phyloP scores from a whole-genome alignment of 2,888 invertebrate species.

The Noctua janthina region DNA sequence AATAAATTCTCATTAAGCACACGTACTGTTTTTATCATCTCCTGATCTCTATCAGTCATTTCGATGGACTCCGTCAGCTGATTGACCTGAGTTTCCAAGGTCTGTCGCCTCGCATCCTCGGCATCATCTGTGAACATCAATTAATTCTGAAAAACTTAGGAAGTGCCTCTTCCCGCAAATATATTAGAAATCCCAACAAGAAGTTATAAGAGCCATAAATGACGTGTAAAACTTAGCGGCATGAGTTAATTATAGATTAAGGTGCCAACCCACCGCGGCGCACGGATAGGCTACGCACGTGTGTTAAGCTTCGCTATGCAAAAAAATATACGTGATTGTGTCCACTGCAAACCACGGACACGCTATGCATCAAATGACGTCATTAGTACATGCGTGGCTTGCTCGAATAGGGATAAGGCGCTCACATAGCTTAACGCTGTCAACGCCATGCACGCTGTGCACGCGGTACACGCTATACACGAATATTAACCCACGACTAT shows the following conservation, averaged over 20 bases:
- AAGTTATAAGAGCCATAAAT: not conserved
- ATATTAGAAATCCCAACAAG: not conserved
- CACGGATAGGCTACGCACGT: no score
- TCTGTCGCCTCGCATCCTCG: constrained; percentile 88
- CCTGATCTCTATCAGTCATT: constrained; percentile 91
- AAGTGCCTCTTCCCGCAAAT: not conserved
- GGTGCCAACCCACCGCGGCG: no score
- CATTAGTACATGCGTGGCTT: no score
- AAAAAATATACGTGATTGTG: no score
- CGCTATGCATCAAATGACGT: no score
- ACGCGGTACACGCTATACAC: no score
- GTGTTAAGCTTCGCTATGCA: no score
- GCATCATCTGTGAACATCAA: constrained; percentile 81
- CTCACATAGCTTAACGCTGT: no score
- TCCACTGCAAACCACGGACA: no score
- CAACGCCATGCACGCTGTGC: no score
- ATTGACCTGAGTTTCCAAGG: constrained; percentile 89
- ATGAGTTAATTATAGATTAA: not conserved
- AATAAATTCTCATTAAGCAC: not conserved
- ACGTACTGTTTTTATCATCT: constrained; percentile 84
- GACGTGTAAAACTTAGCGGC: not conserved
- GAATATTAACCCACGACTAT: no score
- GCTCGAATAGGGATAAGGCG: no score
- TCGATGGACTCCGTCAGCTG: constrained; percentile 90
- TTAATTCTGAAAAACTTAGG: not conserved